phyloP scores from a whole-genome alignment of 2,113 vertebrate species.

The Paramormyrops kingsleyae region DNA sequence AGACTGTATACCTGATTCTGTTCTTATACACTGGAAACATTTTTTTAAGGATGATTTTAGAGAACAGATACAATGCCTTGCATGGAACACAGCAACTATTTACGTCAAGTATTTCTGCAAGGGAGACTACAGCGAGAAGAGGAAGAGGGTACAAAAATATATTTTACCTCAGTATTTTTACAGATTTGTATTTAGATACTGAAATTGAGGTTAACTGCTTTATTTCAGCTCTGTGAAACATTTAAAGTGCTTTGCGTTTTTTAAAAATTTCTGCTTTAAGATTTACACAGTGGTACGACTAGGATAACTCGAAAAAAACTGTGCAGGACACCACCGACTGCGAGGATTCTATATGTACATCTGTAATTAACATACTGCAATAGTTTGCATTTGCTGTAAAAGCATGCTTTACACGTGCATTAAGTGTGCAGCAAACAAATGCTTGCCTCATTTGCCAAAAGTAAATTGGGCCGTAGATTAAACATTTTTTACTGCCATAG shows the following conservation, averaged over 20 bases:
- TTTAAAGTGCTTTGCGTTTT: constrained; percentile 6
- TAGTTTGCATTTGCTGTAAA: background rate
- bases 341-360: background rate
- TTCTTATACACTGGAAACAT: background rate
- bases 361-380: background rate
- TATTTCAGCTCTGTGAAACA: constrained; percentile 17
- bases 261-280: background rate
- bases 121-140: background rate
- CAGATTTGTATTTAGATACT: constrained; percentile 24
- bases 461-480: background rate
- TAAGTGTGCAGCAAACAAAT: background rate
- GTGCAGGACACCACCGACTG: background rate
- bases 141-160: constrained; percentile 11
- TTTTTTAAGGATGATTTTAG: background rate
- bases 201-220: constrained; percentile 13
- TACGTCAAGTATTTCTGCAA: background rate
- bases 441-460: constrained; percentile 1
- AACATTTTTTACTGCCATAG: background rate
- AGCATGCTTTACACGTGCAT: constrained; percentile 4
- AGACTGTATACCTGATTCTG: background rate
- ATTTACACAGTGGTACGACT: background rate
- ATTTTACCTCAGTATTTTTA: constrained; percentile 26
- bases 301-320: background rate
- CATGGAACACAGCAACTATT: constrained; percentile 3
- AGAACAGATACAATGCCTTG: background rate